Evolutionary conservation across 1,140 invertebrate species (phyloP).

Genomic region (Ditylenchus dipsaci): DNA sequence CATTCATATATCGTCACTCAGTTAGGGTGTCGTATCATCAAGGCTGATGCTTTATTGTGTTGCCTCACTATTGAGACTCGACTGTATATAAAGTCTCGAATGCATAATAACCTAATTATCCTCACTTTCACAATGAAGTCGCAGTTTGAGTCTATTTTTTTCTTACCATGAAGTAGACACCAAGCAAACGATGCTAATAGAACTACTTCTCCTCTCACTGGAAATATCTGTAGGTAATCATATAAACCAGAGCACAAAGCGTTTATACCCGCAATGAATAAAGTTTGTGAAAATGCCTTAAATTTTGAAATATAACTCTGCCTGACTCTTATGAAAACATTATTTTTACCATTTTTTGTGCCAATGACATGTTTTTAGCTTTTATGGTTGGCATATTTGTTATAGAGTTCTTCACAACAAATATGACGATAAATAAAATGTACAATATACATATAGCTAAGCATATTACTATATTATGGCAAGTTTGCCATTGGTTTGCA

Average conservation of each 20-base stretch:
- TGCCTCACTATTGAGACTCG: too few relatives aligned
- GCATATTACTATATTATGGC: constrained; percentile 6
- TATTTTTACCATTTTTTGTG: background rate
- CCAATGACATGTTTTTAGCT: background rate
- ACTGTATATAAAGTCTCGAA: too few relatives aligned
- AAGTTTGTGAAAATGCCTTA: background rate
- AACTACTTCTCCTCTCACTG: background rate
- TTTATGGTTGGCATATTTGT: background rate
- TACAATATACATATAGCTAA: constrained; percentile 2
- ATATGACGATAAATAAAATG: constrained; percentile 10
- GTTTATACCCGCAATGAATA: background rate
- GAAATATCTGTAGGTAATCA: background rate
- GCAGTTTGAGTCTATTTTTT: too few relatives aligned
- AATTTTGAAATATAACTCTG: too few relatives aligned
- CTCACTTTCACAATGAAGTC: too few relatives aligned
- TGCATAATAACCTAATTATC: too few relatives aligned
- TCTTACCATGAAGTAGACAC: background rate
- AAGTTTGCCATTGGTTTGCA: constrained; percentile 3
- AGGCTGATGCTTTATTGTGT: too few relatives aligned
- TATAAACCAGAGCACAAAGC: background rate
- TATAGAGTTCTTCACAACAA: background rate
- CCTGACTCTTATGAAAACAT: too few relatives aligned
- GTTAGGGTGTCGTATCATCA: too few relatives aligned
- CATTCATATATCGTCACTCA: too few relatives aligned
- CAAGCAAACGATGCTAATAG: background rate